phyloP scores from a whole-genome alignment of 2,797 vertebrate genomes.

The Rousettus madagascariensis region DNA sequence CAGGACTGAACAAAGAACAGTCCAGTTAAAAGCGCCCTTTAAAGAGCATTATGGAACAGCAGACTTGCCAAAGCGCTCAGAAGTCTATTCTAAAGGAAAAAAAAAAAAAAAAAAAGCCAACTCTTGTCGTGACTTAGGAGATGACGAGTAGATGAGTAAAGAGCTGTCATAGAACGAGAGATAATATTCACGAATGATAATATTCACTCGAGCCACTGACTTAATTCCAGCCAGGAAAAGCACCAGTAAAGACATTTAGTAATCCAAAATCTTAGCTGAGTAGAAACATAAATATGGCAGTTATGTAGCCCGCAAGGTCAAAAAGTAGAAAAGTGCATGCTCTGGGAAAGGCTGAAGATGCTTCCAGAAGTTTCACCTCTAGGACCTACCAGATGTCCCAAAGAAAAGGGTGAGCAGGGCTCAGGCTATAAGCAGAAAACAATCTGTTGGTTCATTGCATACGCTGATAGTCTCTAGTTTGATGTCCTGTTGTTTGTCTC shows the following conservation, averaged over 20 bases:
- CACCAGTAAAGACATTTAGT: background rate
- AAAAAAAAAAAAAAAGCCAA: background rate
- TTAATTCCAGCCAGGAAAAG: background rate
- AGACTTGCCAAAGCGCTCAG: background rate
- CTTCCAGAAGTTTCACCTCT: background rate
- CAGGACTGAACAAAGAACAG: background rate
- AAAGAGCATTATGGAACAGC: background rate
- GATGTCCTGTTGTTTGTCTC: background rate
- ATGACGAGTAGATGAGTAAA: background rate
- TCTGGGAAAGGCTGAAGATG: background rate
- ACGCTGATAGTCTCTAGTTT: background rate
- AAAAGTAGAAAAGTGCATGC: background rate
- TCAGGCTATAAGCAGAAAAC: background rate
- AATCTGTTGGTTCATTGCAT: background rate
- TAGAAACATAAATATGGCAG: background rate
- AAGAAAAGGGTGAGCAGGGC: background rate
- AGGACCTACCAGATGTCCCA: background rate
- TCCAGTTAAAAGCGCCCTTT: background rate
- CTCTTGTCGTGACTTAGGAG: background rate
- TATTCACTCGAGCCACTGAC: background rate
- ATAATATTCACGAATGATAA: background rate
- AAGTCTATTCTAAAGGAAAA: background rate
- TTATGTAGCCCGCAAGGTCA: background rate
- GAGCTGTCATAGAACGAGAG: background rate
- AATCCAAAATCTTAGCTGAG: background rate